phyloP scores from a whole-genome alignment of 2,888 invertebrate species.

The Erpobdella octoculata region DNA sequence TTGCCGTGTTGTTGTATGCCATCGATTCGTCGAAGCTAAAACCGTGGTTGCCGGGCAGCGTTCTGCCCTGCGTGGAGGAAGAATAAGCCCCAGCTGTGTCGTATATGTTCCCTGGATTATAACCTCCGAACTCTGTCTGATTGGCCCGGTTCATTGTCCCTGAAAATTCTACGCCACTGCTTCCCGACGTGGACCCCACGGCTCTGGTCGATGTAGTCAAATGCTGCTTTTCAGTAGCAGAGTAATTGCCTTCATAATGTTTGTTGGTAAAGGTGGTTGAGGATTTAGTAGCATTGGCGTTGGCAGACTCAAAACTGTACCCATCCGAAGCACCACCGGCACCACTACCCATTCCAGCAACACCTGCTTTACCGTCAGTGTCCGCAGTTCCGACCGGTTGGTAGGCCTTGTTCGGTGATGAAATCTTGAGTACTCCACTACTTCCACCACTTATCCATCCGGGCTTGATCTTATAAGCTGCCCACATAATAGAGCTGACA shows the following conservation, averaged over 20 bases:
- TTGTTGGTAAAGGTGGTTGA: no score
- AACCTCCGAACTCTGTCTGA: neutral
- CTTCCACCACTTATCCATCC: constrained; percentile 28
- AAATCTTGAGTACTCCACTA: constrained; percentile 1
- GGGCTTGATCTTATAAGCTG: constrained; percentile 40
- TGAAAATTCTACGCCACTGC: neutral
- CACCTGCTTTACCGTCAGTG: neutral
- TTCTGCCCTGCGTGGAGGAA: neutral
- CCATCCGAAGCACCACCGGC: neutral
- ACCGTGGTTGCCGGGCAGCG: neutral
- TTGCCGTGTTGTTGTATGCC: neutral
- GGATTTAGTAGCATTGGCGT: neutral
- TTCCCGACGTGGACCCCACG: neutral
- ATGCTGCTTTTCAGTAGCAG: neutral
- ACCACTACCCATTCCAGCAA: neutral
- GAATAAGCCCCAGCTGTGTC: constrained; percentile 8
- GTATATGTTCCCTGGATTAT: neutral
- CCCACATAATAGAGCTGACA: constrained; percentile 38
- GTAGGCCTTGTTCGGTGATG: neutral
- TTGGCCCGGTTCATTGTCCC: neutral
- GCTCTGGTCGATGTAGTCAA: neutral
- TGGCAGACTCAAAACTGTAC: neutral
- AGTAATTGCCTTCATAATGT: neutral
- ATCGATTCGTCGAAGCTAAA: neutral
- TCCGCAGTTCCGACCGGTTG: constrained; percentile 5